A percentile compares a stretch with the other conserved stretches of the same genome.
These are phyloP conservation scores for Calycopis cecrops DNA, from an alignment of 1,140 invertebrate genomes.

Conservation along the genomic window DNA sequence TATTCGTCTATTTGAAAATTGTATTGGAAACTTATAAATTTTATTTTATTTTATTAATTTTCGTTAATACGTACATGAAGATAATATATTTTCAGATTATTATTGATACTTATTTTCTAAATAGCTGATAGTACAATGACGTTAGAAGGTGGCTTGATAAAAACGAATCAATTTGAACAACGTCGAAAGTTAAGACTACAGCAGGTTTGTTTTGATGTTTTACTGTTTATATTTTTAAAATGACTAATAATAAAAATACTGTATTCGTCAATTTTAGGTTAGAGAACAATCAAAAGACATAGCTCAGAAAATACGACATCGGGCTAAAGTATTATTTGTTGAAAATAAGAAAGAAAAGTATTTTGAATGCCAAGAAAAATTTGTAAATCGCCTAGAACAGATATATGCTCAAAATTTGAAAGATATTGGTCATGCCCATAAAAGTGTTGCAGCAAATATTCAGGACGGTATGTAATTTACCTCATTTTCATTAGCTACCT, in stretches of 20 bases:
- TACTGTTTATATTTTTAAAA: constrained; percentile 15
- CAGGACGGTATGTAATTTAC: constrained; percentile 31
- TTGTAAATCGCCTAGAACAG: constrained; percentile 53
- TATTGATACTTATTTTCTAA: background rate
- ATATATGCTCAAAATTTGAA: constrained; percentile 51
- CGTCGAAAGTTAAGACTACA: constrained; percentile 65
- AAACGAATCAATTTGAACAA: constrained; percentile 69
- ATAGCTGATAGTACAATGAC: constrained; percentile 47
- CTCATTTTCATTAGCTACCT: constrained; percentile 1
- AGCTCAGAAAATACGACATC: constrained; percentile 65
- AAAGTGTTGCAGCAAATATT: constrained; percentile 39
- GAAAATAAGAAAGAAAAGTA: constrained; percentile 55
- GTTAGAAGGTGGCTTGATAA: constrained; percentile 53
- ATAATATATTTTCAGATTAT: no score
- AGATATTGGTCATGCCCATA: constrained; percentile 57
- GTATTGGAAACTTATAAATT: no score
- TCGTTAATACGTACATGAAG: no score
- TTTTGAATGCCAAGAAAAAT: constrained; percentile 51
- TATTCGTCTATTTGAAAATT: no score
- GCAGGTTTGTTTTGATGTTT: constrained; percentile 56
- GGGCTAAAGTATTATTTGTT: constrained; percentile 47
- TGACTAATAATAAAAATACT: background rate
- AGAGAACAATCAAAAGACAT: constrained; percentile 72
- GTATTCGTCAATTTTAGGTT: constrained; percentile 45
- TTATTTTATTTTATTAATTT: no score